Evolutionary conservation across 2,113 vertebrate genomes (phyloP).

Genomic region (Colossoma macropomum): DNA sequence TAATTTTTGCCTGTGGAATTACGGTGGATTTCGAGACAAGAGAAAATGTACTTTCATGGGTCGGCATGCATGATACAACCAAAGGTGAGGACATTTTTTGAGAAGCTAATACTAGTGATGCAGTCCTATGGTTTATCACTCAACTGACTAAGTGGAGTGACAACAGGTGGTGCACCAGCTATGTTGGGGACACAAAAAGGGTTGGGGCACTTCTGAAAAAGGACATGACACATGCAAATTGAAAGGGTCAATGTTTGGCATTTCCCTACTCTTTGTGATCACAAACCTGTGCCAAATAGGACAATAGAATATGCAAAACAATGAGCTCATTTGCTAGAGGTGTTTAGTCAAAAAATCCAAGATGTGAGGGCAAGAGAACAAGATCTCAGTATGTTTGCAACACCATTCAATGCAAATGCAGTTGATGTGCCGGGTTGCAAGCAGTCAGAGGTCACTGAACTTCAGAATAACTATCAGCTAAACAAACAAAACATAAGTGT

Average conservation of each 20-base stretch:
- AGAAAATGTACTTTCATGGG: background rate
- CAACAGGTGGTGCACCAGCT: conserved; percentile 57
- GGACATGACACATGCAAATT: too few species aligned
- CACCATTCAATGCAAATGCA: conserved; percentile 62
- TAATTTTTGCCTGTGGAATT: too few species aligned
- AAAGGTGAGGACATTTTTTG: background rate
- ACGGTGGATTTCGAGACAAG: background rate
- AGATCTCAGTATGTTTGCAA: background rate
- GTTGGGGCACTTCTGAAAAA: conserved; percentile 30
- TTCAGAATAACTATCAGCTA: conserved; percentile 67
- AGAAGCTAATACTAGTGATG: background rate
- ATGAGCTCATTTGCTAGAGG: too few species aligned
- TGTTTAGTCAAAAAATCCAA: conserved; percentile 17
- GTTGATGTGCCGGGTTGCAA: conserved; percentile 62
- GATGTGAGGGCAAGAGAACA: conserved; percentile 61
- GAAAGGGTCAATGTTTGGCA: conserved; percentile 49
- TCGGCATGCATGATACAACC: background rate
- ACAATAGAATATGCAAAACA: too few species aligned
- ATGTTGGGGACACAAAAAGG: conserved; percentile 57
- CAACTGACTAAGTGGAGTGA: conserved; percentile 50
- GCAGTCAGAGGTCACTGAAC: conserved; percentile 57
- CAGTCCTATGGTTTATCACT: background rate
- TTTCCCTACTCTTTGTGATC: conserved; percentile 50
- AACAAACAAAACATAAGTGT: conserved; percentile 45
- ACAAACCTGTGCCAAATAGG: background rate